Evolutionary conservation across 2,113 vertebrate genomes (phyloP).

Genomic region (Mystacornis crossleyi): DNA sequence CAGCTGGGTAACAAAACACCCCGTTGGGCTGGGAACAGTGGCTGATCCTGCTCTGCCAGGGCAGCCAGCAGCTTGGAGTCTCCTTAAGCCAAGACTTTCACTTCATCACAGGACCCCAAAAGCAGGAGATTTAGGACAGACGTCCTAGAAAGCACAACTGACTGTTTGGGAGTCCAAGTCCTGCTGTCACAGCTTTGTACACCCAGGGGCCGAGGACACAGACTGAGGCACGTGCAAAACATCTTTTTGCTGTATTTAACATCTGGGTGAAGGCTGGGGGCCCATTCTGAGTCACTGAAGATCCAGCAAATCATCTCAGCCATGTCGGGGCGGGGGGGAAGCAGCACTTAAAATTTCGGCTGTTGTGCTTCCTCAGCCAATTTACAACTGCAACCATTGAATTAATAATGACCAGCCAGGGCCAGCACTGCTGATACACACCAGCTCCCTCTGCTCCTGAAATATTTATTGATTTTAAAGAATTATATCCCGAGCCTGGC

Average conservation of each 20-base stretch:
- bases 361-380: conserved; percentile 21
- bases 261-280: not conserved
- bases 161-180: rapidly evolving
- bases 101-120: not conserved
- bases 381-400: conserved; percentile 23
- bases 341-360: not conserved
- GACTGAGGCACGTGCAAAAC: not conserved
- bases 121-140: not conserved
- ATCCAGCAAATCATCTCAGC: not conserved
- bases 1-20: not conserved
- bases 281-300: not conserved
- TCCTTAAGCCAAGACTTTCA: not conserved
- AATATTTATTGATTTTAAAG: conserved; percentile 62
- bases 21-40: rapidly evolving
- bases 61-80: not conserved
- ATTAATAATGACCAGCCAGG: conserved; percentile 57
- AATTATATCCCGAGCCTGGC: not conserved
- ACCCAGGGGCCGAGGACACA: not conserved
- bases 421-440: not conserved
- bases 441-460: not conserved
- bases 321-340: not conserved
- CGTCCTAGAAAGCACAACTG: not conserved
- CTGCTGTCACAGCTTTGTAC: not conserved
- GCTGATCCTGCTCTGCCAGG: rapidly evolving
- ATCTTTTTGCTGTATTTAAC: rapidly evolving